Base-by-base conservation (phyloP, 1,140 invertebrate genomes). In the Pseudobourletiella spinata region DNA sequence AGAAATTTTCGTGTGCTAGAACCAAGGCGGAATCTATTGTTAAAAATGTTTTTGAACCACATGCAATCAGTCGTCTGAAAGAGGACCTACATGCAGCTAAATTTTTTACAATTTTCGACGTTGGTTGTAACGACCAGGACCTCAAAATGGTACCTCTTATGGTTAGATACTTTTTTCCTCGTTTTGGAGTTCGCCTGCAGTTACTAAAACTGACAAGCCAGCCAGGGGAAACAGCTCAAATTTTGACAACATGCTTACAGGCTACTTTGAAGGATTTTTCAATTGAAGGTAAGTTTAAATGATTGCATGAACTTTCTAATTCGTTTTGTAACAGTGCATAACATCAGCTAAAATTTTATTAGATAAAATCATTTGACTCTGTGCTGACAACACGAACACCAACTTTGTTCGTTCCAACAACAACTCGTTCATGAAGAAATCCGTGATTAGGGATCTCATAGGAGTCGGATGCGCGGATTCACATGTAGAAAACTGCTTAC, bases 401-500 rank as follows among this genome's bases (percentile, higher is more conserved):
- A 39, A 57, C n/a, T 42, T 30, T 30, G 20, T 16, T 25, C 15
- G 29, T 16, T 15, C 35, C 1, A n/a, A 57, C 11, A 30, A 57
- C 14, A 57, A 57, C 28, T 57, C 4, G 20, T 26, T 42, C 16
- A 24, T 43, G 15, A 57, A 57, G 18, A 16, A 8, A 16, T 15
- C 22, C 2, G 18, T 72, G 46, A 48, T 26, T 50, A 39, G 14
- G 48, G 42, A 28, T 30, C 26, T 72, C 6, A 30, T 65, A 59
- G 71, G 71, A 0, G 64, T 71, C 35, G 65, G 68, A 42, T 72
- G 70, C 60, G 48, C 30, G 11, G 71, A n/a, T n/a, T n/a, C n/a
- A n/a, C n/a, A n/a, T n/a, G n/a, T n/a, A n/a, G n/a, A n/a, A n/a
- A n/a, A n/a, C n/a, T n/a, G n/a, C n/a, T n/a, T n/a, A n/a, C n/a